Percentiles rank a stretch among this genome's conserved stretches.
Evolutionary conservation across 2,797 vertebrate genomes (phyloP).

Genomic region (Lepilemur ruficaudatus): DNA sequence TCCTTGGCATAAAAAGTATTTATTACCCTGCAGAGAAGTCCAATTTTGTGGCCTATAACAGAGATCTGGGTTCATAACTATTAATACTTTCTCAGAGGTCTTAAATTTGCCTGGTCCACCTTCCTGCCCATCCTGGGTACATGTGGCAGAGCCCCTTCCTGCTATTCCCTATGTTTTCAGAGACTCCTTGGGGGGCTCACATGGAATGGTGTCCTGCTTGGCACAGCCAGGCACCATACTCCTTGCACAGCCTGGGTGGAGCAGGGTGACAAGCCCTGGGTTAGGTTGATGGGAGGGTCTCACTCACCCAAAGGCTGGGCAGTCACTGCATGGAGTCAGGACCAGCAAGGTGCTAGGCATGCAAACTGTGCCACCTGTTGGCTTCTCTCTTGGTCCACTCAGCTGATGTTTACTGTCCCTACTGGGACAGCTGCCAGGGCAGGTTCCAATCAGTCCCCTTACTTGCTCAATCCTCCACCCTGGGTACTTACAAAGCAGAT

Average conservation of each 20-base stretch:
- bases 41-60: background rate
- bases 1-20: constrained; percentile 14
- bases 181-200: background rate
- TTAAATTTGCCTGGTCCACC: background rate
- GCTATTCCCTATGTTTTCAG: background rate
- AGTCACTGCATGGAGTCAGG: background rate
- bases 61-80: background rate
- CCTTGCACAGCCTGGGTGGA: background rate
- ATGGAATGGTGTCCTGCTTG: background rate
- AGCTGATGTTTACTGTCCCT: background rate
- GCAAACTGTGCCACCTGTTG: background rate
- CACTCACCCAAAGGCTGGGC: background rate
- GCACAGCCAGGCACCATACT: background rate
- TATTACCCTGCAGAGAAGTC: background rate
- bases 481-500: background rate
- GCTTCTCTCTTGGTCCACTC: background rate
- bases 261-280: background rate
- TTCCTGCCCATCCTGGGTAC: background rate
- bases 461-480: background rate
- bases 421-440: background rate
- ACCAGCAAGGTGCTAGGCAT: background rate
- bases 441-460: background rate
- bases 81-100: background rate
- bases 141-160: background rate
- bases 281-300: background rate